These are phyloP conservation scores for Drosophila ezoana DNA, from an alignment of 2,888 invertebrate species.

Conservation along the genomic window DNA sequence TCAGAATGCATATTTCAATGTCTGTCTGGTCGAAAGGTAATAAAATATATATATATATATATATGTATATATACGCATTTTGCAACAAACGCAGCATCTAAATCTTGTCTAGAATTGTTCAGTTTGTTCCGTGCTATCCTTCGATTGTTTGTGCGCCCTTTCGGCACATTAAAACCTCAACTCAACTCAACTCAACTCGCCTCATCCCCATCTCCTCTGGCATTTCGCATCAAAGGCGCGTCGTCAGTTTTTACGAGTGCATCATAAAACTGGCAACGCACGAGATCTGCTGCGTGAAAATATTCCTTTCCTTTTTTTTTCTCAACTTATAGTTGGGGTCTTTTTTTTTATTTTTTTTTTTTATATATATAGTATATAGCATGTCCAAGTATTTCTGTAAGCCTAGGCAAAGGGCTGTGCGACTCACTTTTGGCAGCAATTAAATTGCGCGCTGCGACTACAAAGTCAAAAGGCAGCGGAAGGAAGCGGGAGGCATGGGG, in stretches of 20 bases:
- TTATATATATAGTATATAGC: slow-evolving; percentile 19
- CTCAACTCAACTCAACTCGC: slow-evolving; percentile 22
- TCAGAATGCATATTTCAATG: slow-evolving; percentile 73
- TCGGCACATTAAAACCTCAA: slow-evolving; percentile 68
- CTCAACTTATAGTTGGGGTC: slow-evolving; percentile 32
- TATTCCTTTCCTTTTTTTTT: slow-evolving; percentile 27
- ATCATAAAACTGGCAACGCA: slow-evolving; percentile 69
- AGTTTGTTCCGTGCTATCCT: slow-evolving; percentile 51
- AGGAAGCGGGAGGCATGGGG: background rate
- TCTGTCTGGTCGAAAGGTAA: slow-evolving; percentile 66
- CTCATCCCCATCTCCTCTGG: slow-evolving; percentile 57
- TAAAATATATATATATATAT: slow-evolving; percentile 55
- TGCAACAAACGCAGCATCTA: slow-evolving; percentile 66
- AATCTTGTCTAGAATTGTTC: slow-evolving; percentile 71
- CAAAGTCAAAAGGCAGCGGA: slow-evolving; percentile 55
- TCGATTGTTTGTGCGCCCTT: slow-evolving; percentile 72
- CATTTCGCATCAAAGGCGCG: slow-evolving; percentile 69
- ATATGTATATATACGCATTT: slow-evolving; percentile 55
- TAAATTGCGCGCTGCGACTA: slow-evolving; percentile 58
- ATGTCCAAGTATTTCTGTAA: slow-evolving; percentile 50
- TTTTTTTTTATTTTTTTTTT: slow-evolving; percentile 26
- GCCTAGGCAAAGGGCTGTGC: slow-evolving; percentile 47
- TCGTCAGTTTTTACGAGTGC: slow-evolving; percentile 72
- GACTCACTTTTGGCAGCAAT: slow-evolving; percentile 49
- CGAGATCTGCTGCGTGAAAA: slow-evolving; percentile 60